phyloP scores from a whole-genome alignment of 2,888 invertebrate species.

The Drosophila suboccidentalis region DNA sequence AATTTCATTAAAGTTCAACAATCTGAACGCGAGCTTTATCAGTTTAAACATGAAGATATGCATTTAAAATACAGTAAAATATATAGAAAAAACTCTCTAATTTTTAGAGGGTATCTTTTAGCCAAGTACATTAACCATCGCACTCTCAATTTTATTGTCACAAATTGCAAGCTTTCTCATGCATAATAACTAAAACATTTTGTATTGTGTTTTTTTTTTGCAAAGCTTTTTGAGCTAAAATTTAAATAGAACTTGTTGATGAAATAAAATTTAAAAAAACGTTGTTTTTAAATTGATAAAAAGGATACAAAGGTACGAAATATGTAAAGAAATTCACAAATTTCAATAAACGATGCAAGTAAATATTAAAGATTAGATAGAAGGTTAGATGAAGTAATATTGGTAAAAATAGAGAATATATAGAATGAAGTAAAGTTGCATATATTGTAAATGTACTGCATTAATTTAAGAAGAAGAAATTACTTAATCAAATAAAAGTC shows the following conservation, averaged over 20 bases:
- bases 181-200: conserved; percentile 7
- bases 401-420: not conserved
- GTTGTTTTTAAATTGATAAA: too few relatives aligned
- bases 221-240: not conserved
- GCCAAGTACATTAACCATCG: not conserved
- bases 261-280: too few relatives aligned
- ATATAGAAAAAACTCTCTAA: not conserved
- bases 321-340: not conserved
- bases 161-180: conserved; percentile 23
- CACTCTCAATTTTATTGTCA: conserved; percentile 5
- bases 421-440: not conserved
- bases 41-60: too few relatives aligned
- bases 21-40: too few relatives aligned
- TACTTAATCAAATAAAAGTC: not conserved
- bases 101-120: not conserved
- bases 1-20: too few relatives aligned
- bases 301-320: too few relatives aligned
- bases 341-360: too few relatives aligned
- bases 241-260: not conserved
- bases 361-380: not conserved
- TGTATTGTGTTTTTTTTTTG: conserved; percentile 7
- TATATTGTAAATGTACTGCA: too few relatives aligned
- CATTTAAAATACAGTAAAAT: too few relatives aligned
- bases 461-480: not conserved
- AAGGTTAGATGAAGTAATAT: too few relatives aligned